Evolutionary conservation across 2,797 vertebrate species (phyloP).

Genomic region (Myiothlypis chrysogaster): DNA sequence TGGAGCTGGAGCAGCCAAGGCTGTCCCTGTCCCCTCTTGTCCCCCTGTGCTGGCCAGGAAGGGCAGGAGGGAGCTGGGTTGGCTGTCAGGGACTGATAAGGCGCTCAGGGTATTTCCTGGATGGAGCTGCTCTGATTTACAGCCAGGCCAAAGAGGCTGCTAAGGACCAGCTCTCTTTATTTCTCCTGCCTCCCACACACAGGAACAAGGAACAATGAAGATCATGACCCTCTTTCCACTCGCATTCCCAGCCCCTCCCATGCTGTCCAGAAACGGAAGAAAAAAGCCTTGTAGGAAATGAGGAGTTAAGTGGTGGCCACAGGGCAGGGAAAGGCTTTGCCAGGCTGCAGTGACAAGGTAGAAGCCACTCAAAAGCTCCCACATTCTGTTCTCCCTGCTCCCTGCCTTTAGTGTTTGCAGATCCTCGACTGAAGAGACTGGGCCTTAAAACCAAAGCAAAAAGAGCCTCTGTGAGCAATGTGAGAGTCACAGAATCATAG

Average conservation of each 20-base stretch:
- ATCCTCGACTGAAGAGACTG: accelerated
- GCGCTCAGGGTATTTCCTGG: background rate
- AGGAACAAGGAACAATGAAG: background rate
- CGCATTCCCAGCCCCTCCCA: accelerated
- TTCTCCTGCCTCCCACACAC: background rate
- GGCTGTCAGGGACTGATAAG: background rate
- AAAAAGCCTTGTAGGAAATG: background rate
- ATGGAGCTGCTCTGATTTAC: background rate
- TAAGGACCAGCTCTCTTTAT: background rate
- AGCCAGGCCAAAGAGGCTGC: background rate
- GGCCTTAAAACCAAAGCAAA: background rate
- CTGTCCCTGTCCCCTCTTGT: background rate
- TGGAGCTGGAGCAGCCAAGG: background rate
- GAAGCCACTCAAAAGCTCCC: background rate
- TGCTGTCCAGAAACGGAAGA: background rate
- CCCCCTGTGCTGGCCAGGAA: background rate
- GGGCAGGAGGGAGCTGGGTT: background rate
- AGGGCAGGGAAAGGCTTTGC: background rate
- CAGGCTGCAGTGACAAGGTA: background rate
- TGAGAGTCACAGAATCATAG: background rate
- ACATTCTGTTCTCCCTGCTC: background rate
- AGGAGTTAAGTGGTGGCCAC: background rate
- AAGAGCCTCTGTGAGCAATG: background rate
- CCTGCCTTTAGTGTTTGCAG: background rate
- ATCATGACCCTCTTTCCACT: background rate